Evolutionary conservation across 2,797 vertebrate species (phyloP), one percentile per base, ranked within the genome.

Genomic region (Spea hammondii): DNA sequence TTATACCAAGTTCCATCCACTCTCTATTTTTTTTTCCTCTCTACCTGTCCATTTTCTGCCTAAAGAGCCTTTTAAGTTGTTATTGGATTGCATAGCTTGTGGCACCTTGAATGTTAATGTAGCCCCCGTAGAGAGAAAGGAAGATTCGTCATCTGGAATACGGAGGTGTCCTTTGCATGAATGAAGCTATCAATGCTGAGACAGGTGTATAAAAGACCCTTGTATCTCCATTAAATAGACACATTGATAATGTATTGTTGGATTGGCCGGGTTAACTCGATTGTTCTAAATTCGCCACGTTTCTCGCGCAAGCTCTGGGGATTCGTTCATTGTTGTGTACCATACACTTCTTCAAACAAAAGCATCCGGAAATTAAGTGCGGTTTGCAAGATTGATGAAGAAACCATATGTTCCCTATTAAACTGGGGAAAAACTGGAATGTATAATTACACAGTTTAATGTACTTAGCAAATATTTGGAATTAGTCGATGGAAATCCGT

Each of bases 331-430:
- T 76, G 59, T 76, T 82, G 75, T 77, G 64, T 74, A 74, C 65
- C 69, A 55, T 69, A 78, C 75, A 74, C 65, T 74, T 53, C 70
- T 73, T 68, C 80, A 82, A 82, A 82, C 78, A 73, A 74, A 78
- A 77, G 75, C 80, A 74, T 74, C 70, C 44, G 57, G 72, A 82
- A 78, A 82, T 77, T 73, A 77, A 82, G 80, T 82, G 80, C 48
- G 70, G 80, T 78, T 78, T 82, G 75, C 75, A 82, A 82, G 75
- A 82, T 77, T 82, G 80, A 82, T 82, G 80, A 82, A 78, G 75
- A 82, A 77, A 67, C 75, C 80, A 82, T 82, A 82, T 82, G 80
- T 69, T 78, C 80, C 65, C 75, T 72, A 82, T 82, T 82, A 82
- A 77, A 67, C 14, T 8, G 6, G 65, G 70, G 75, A 74, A 78